phyloP scores from a whole-genome alignment of 2,113 vertebrate genomes.

The Typhlomys cinereus region DNA sequence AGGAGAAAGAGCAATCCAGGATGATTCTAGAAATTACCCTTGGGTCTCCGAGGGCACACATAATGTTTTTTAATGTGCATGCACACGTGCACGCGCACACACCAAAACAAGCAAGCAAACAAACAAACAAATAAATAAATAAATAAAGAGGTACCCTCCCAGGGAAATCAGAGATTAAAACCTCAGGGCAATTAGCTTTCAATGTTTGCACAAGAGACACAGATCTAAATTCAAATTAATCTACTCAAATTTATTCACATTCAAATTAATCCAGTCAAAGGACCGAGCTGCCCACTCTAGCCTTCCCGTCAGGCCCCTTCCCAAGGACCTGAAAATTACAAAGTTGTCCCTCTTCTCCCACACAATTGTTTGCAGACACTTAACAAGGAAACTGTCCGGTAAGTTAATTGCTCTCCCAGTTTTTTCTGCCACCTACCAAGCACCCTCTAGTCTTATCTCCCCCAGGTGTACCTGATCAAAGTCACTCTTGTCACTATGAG shows the following conservation, averaged over 20 bases:
- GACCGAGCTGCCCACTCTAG: neutral
- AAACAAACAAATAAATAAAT: too few relatives aligned
- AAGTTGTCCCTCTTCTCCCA: neutral
- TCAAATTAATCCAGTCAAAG: constrained; percentile 1
- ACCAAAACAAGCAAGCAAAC: too few relatives aligned
- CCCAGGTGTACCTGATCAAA: neutral
- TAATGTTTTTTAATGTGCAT: too few relatives aligned
- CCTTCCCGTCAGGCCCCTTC: neutral
- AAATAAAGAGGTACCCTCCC: neutral
- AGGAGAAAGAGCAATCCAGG: too few relatives aligned
- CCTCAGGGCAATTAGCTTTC: neutral
- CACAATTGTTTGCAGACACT: neutral
- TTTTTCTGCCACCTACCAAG: neutral
- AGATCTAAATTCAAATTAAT: constrained; percentile 26
- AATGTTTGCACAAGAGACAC: neutral
- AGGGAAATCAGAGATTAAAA: neutral
- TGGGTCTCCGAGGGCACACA: too few relatives aligned
- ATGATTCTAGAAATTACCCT: too few relatives aligned
- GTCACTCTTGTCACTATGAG: neutral
- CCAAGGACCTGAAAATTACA: neutral
- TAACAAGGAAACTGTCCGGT: neutral
- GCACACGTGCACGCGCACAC: too few relatives aligned
- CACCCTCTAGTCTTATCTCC: neutral
- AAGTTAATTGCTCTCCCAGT: neutral
- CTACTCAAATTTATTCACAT: too few relatives aligned